Evolutionary conservation across 2,797 vertebrate genomes (phyloP).

Genomic region (Myiothlypis coronata): DNA sequence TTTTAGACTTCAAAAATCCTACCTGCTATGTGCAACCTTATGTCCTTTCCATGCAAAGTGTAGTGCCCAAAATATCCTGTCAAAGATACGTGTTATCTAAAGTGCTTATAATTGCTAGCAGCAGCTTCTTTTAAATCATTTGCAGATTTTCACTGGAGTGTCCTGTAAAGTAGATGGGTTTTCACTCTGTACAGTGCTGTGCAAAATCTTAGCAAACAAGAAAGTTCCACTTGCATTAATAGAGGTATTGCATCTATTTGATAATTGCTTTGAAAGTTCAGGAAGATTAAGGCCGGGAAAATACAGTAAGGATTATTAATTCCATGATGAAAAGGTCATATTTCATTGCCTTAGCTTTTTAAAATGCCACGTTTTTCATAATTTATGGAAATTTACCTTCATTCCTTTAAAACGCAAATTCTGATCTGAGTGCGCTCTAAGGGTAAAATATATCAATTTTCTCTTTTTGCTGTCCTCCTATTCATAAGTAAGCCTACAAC

Average conservation of each 20-base stretch:
- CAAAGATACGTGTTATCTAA: neutral
- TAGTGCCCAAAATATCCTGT: neutral
- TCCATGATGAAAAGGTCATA: neutral
- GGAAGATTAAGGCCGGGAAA: neutral
- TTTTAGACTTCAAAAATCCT: neutral
- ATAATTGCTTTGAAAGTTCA: neutral
- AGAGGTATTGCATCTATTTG: neutral
- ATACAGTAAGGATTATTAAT: neutral
- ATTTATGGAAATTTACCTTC: neutral
- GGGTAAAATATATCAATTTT: neutral
- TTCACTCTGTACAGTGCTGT: neutral
- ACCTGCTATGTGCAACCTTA: neutral
- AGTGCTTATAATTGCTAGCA: neutral
- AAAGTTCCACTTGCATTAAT: neutral
- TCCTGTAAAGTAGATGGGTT: neutral
- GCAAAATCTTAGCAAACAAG: neutral
- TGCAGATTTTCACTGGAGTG: neutral
- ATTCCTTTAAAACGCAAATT: neutral
- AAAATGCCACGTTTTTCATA: neutral
- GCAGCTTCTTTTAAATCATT: neutral
- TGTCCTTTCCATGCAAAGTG: neutral
- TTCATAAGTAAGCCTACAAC: neutral
- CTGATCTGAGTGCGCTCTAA: neutral
- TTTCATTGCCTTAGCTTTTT: neutral
- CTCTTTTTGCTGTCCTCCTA: neutral